Evolutionary conservation across 2,888 invertebrate species (phyloP).

Genomic region (Drosophila mayaguana): DNA sequence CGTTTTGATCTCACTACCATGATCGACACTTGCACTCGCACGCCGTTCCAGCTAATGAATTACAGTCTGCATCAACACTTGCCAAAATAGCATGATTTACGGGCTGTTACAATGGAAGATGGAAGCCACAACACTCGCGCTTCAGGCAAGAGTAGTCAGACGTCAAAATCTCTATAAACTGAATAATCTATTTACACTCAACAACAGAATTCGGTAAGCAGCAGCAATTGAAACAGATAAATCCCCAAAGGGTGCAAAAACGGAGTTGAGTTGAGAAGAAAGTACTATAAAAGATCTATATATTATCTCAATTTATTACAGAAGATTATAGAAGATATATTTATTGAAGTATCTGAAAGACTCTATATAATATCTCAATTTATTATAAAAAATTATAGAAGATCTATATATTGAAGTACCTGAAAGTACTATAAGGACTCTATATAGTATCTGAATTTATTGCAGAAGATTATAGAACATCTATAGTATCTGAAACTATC

Average conservation of each 20-base stretch:
- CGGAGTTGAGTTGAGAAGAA: too few species aligned
- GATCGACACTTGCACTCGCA: slow-evolving; percentile 33
- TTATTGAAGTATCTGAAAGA: too few species aligned
- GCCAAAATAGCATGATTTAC: slow-evolving; percentile 3
- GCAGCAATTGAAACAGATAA: too few species aligned
- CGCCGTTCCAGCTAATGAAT: slow-evolving; percentile 12
- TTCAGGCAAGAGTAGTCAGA: not conserved
- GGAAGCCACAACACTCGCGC: not conserved
- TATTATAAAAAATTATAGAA: too few species aligned
- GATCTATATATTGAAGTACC: too few species aligned
- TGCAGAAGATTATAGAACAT: too few species aligned
- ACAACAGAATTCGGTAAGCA: not conserved
- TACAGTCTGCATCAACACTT: slow-evolving; percentile 4
- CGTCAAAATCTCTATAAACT: not conserved
- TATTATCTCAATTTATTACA: not conserved
- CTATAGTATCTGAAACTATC: too few species aligned
- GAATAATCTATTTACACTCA: not conserved
- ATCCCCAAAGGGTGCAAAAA: too few species aligned
- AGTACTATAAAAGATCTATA: not conserved
- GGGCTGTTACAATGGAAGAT: not conserved
- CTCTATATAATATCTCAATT: too few species aligned
- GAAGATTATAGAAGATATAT: too few species aligned
- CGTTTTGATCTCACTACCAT: slow-evolving; percentile 34
- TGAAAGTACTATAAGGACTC: too few species aligned
- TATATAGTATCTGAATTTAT: too few species aligned